These are phyloP conservation scores for Cantharis rustica DNA, from an alignment of 2,888 invertebrate species.

Conservation along the genomic window DNA sequence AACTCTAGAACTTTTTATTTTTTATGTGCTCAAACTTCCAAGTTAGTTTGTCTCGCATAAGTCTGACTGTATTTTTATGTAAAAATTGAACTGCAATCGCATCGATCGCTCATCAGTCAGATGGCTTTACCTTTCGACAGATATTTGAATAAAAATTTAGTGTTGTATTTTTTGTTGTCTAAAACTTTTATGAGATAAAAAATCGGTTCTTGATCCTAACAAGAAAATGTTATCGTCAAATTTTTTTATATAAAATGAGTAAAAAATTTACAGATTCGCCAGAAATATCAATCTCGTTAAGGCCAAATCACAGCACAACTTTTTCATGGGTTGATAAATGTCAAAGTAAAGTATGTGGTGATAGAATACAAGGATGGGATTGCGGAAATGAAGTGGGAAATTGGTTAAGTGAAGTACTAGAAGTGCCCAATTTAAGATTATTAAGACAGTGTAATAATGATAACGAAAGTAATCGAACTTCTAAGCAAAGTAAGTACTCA, in stretches of 20 bases:
- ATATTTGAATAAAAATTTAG: not conserved
- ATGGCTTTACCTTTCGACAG: not conserved
- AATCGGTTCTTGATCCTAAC: not conserved
- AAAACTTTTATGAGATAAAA: not conserved
- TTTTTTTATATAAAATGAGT: not conserved
- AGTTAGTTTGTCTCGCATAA: not conserved
- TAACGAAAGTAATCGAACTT: constrained; percentile 36
- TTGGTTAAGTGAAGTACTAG: constrained; percentile 81
- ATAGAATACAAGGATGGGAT: constrained; percentile 77
- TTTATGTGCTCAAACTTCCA: not conserved
- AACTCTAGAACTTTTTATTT: not conserved
- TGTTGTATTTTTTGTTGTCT: not conserved
- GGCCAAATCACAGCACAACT: not conserved
- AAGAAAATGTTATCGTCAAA: not conserved
- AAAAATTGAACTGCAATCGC: not conserved
- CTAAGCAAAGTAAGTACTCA: constrained; percentile 34
- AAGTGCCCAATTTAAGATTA: constrained; percentile 69
- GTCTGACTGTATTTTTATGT: not conserved
- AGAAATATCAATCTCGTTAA: constrained; percentile 6
- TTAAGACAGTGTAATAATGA: constrained; percentile 62
- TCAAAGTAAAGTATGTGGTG: constrained; percentile 85
- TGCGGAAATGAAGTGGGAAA: constrained; percentile 80
- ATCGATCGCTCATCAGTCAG: not conserved
- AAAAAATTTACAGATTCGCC: constrained; percentile 10
- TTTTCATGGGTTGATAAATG: constrained; percentile 54